phyloP scores from a whole-genome alignment of 2,888 invertebrate species.

The Lepas anatifera region DNA sequence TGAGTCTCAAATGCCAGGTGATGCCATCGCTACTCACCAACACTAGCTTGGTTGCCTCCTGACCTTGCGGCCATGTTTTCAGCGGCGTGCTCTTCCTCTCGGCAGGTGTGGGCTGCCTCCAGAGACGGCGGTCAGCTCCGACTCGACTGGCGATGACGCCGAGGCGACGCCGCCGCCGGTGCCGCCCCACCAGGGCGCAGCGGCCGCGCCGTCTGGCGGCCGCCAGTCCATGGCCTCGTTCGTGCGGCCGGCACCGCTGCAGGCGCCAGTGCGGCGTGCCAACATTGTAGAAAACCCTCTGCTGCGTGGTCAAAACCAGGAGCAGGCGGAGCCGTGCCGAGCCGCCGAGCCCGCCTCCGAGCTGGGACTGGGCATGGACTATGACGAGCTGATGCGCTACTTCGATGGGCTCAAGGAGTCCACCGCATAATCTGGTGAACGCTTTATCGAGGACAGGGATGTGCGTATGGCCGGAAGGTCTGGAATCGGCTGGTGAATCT shows the following conservation, averaged over 20 bases:
- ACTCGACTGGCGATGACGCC: background rate
- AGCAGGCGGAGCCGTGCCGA: slow-evolving; percentile 33
- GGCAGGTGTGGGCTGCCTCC: slow-evolving; percentile 7
- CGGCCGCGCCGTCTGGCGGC: slow-evolving; percentile 22
- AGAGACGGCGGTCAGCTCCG: slow-evolving; percentile 12
- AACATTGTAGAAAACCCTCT: slow-evolving; percentile 81
- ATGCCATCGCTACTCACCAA: background rate
- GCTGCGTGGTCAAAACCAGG: too few species aligned
- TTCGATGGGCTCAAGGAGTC: slow-evolving; percentile 94
- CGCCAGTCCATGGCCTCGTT: slow-evolving; percentile 21
- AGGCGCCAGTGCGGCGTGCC: slow-evolving; percentile 61
- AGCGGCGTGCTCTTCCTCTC: slow-evolving; percentile 27
- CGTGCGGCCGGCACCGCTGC: slow-evolving; percentile 18
- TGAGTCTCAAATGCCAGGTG: slow-evolving; percentile 8
- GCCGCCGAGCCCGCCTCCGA: slow-evolving; percentile 31
- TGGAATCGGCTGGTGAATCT: too few species aligned
- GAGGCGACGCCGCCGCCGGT: background rate
- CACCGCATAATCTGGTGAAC: slow-evolving; percentile 37
- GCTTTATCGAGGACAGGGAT: too few species aligned
- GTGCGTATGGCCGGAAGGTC: too few species aligned
- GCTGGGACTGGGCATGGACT: slow-evolving; percentile 54
- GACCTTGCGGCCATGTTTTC: slow-evolving; percentile 31
- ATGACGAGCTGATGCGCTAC: slow-evolving; percentile 95
- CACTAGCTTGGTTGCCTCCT: slow-evolving; percentile 24
- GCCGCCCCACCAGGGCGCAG: slow-evolving; percentile 21